phyloP scores from a whole-genome alignment of 2,113 vertebrate genomes.

The Dissostichus mawsoni region DNA sequence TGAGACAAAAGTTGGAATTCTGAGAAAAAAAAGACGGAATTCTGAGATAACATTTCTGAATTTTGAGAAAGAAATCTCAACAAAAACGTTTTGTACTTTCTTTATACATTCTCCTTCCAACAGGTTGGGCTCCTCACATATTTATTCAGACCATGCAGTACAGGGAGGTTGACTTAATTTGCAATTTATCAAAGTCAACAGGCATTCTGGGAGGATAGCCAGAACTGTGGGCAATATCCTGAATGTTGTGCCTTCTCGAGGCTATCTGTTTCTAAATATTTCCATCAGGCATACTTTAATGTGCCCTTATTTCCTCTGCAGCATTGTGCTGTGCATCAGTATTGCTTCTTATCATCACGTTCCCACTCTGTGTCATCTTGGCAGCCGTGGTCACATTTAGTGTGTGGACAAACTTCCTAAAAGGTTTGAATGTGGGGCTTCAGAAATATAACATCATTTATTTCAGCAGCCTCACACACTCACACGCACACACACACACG shows the following conservation, averaged over 20 bases:
- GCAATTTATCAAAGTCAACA: background rate
- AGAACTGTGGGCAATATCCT: background rate
- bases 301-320: background rate
- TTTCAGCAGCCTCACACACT: background rate
- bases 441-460: constrained; percentile 41
- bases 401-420: constrained; percentile 45
- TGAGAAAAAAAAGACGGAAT: too few relatives aligned
- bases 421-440: constrained; percentile 5
- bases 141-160: background rate
- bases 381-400: constrained; percentile 16
- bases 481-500: background rate
- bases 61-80: too few relatives aligned
- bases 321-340: background rate
- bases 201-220: background rate
- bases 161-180: background rate
- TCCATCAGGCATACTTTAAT: background rate
- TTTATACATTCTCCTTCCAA: background rate
- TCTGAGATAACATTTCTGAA: too few relatives aligned
- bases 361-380: constrained; percentile 14
- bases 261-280: background rate
- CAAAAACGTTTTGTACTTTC: background rate
- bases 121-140: background rate
- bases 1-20: too few relatives aligned
- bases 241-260: background rate
- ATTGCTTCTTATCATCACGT: constrained; percentile 10